These are phyloP conservation scores for Cryptus armator DNA, from an alignment of 2,888 invertebrate genomes.

Conservation along the genomic window DNA sequence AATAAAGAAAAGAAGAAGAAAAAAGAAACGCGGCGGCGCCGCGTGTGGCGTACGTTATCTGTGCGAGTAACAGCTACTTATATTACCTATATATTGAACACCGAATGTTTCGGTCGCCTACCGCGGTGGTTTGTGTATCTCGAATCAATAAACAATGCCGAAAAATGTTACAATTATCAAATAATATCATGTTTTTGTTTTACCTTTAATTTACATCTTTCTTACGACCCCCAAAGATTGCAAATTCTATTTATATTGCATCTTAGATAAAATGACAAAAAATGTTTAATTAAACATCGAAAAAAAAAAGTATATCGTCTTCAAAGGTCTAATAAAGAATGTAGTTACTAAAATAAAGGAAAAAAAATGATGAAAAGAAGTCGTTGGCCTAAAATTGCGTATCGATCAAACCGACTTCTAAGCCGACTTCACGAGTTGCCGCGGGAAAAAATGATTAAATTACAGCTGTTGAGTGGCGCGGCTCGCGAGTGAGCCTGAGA, in stretches of 20 bases:
- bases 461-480: not conserved
- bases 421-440: not conserved
- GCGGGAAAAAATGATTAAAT: not conserved
- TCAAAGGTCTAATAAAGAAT: not conserved
- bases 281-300: not conserved
- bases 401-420: conserved; percentile 1
- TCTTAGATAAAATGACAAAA: not conserved
- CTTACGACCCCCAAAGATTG: too few species aligned
- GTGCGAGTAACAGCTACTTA: conserved; percentile 35
- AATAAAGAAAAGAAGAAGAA: conserved; percentile 8
- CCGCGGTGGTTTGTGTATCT: conserved; percentile 62
- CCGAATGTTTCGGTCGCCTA: conserved; percentile 59
- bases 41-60: conserved; percentile 35
- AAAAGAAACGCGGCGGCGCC: conserved; percentile 29
- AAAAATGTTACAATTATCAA: conserved; percentile 61
- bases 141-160: conserved; percentile 64
- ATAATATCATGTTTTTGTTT: not conserved
- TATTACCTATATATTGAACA: conserved; percentile 46
- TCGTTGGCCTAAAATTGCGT: not conserved
- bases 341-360: not conserved
- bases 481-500: not conserved
- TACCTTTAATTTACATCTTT: not conserved
- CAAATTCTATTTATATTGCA: not conserved
- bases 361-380: not conserved
- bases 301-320: not conserved